Conservation (phyloP, 2,797 vertebrate genomes). For the Hipposideros larvatus region DNA sequence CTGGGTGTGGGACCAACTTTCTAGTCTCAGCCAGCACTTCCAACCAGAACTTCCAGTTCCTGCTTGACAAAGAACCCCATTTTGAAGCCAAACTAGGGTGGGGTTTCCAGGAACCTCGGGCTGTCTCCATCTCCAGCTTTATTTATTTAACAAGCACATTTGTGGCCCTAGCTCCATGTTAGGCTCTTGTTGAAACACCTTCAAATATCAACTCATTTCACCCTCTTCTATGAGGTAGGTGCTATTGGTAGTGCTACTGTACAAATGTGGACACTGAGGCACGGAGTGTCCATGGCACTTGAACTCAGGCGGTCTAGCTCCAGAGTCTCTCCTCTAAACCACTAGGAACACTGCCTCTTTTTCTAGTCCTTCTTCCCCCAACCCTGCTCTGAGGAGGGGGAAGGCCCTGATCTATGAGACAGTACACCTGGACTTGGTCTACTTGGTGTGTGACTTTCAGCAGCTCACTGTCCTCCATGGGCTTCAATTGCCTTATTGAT, state of each 20-base stretch:
- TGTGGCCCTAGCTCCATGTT: background rate
- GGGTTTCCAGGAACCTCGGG: background rate
- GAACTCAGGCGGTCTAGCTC: background rate
- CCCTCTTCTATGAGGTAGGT: background rate
- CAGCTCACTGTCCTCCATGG: background rate
- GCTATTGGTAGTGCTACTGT: background rate
- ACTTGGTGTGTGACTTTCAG: background rate
- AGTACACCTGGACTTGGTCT: background rate
- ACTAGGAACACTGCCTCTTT: background rate
- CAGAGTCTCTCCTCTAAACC: background rate
- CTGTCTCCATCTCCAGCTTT: constrained; percentile 23
- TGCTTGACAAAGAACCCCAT: constrained; percentile 75
- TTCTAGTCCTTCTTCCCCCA: background rate
- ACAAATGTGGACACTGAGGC: background rate
- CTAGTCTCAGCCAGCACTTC: constrained; percentile 32
- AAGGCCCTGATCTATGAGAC: background rate
- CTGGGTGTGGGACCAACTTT: constrained; percentile 74
- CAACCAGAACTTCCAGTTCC: constrained; percentile 83
- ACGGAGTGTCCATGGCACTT: background rate
- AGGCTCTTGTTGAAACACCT: background rate
- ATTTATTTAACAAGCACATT: background rate
- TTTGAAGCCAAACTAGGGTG: constrained; percentile 73
- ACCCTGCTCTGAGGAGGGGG: background rate
- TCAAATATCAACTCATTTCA: background rate
- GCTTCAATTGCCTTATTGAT: background rate